Evolutionary conservation across 30 jellyfish, hydroid and myxozoan genomes (phyloP).

Genomic region (Chrysaora quinquecirrha): DNA sequence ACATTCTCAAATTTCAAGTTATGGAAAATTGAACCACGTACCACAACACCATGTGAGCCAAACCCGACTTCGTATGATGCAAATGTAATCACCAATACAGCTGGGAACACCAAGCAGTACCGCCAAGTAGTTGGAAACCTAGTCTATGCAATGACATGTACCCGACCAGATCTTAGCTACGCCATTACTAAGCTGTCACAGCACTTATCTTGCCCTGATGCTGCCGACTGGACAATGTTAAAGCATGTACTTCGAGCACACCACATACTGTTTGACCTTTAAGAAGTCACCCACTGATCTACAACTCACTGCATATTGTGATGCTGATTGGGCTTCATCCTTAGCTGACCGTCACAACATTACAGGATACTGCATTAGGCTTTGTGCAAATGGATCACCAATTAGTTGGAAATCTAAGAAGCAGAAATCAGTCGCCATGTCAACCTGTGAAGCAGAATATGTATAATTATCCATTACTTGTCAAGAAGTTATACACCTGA

Average conservation of each 20-base stretch:
- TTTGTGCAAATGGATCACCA: constrained; percentile 8
- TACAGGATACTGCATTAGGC: constrained; percentile 48
- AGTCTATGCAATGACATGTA: no score
- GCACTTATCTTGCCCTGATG: no score
- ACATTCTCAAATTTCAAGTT: constrained; percentile 3
- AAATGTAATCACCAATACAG: no score
- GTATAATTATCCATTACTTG: constrained; percentile 4
- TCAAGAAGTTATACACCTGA: no score
- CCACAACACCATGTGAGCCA: constrained; percentile 54
- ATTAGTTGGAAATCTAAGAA: constrained; percentile 34
- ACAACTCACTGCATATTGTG: constrained; percentile 30
- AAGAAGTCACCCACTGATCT: constrained; percentile 9
- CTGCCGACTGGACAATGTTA: no score
- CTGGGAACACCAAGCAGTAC: no score
- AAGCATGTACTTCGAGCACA: no score
- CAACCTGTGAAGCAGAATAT: constrained; percentile 30
- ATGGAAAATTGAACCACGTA: constrained; percentile 31
- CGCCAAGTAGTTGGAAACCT: no score
- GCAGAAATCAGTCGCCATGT: constrained; percentile 17
- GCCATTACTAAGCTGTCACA: no score
- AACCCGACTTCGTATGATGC: no score
- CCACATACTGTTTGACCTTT: constrained; percentile 17
- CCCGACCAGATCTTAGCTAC: no score
- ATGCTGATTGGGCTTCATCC: constrained; percentile 76
- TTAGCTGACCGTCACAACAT: constrained; percentile 49